These are phyloP conservation scores for Triplophysa yarkandensis DNA, from an alignment of 2,797 vertebrate species.

Conservation along the genomic window DNA sequence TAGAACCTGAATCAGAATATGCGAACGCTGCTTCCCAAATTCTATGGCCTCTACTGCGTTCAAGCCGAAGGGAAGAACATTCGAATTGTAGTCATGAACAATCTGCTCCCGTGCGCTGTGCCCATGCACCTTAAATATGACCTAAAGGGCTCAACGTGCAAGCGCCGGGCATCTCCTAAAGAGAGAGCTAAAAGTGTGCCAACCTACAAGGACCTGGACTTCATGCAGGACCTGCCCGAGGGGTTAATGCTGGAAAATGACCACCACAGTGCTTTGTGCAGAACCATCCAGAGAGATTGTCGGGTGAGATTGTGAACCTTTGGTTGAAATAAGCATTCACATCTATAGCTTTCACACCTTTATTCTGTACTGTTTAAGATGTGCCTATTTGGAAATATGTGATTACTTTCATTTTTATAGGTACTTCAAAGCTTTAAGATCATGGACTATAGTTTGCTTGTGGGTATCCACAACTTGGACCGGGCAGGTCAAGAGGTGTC, in stretches of 20 bases:
- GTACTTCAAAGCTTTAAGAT: constrained; percentile 96
- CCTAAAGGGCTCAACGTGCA: constrained; percentile 95
- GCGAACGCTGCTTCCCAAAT: constrained; percentile 91
- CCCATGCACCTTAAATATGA: constrained; percentile 94
- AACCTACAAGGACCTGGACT: constrained; percentile 94
- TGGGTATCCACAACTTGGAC: constrained; percentile 89
- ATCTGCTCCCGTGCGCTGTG: constrained; percentile 86
- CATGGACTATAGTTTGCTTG: constrained; percentile 95
- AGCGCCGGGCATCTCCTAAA: constrained; percentile 85
- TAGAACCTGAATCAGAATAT: constrained; percentile 97
- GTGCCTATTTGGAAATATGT: background rate
- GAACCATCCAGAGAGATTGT: background rate
- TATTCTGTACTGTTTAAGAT: too few relatives aligned
- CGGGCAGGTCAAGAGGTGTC: constrained; percentile 59
- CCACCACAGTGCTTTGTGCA: constrained; percentile 84
- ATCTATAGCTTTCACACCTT: too few relatives aligned
- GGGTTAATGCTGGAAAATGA: constrained; percentile 86
- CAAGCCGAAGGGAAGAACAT: constrained; percentile 94
- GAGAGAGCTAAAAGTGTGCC: constrained; percentile 85
- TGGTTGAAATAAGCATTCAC: too few relatives aligned
- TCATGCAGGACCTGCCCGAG: constrained; percentile 83
- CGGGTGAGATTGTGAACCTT: background rate
- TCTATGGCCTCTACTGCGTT: constrained; percentile 93
- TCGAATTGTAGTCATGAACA: constrained; percentile 95
- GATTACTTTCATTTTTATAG: constrained; percentile 63